These are phyloP conservation scores for Sarcophilus harrisii DNA, from an alignment of 2,797 vertebrate species.

Conservation along the genomic window DNA sequence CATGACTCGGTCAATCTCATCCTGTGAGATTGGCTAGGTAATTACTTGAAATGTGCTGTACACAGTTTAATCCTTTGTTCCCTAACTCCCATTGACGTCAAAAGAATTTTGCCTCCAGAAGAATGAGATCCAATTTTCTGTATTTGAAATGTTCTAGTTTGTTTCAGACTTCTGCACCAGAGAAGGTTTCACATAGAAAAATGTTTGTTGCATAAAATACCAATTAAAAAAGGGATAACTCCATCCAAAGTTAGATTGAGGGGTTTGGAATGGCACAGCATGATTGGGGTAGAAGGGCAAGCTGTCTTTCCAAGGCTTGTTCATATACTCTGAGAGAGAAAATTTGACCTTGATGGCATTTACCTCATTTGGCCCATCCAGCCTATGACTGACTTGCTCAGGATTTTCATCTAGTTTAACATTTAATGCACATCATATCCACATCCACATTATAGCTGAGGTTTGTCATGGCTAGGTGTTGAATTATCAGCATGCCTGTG, in stretches of 20 bases:
- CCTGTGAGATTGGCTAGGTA: slow-evolving; percentile 34
- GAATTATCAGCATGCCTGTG: neutral
- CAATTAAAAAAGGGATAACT: slow-evolving; percentile 17
- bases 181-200: slow-evolving; percentile 47
- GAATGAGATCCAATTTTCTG: neutral
- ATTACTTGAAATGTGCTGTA: slow-evolving; percentile 59
- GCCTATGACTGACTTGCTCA: neutral
- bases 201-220: neutral
- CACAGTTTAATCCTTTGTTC: slow-evolving; percentile 48
- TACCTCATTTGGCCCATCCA: neutral
- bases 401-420: neutral
- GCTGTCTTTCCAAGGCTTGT: slow-evolving; percentile 32
- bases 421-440: neutral
- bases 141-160: slow-evolving; percentile 21
- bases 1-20: neutral
- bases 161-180: slow-evolving; percentile 31
- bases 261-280: neutral
- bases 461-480: too few species aligned
- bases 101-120: slow-evolving; percentile 28
- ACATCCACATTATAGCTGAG: neutral
- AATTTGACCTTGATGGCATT: slow-evolving; percentile 36
- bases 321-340: slow-evolving; percentile 47
- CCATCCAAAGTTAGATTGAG: neutral
- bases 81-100: neutral
- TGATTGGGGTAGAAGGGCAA: neutral